A percentile compares a stretch with the other conserved stretches of the same genome.
These are phyloP conservation scores for Nyctereutes procyonoides DNA, from an alignment of 2,113 vertebrate genomes.

Conservation along the genomic window DNA sequence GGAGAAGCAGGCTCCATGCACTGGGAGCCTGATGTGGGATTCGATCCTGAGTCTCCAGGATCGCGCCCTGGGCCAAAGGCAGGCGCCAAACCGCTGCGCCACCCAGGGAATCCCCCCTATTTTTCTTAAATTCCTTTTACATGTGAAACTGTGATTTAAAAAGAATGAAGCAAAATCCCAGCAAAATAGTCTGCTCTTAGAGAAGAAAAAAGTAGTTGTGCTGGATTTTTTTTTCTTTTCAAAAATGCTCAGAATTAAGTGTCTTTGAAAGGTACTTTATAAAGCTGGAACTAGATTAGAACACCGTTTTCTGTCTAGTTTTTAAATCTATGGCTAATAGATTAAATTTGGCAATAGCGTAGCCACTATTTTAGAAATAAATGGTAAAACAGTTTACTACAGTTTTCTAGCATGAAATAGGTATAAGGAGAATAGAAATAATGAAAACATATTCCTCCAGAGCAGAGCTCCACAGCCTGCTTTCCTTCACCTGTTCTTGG, in stretches of 20 bases:
- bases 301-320: not conserved
- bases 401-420: not conserved
- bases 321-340: not conserved
- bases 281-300: not conserved
- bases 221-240: slow-evolving; percentile 14
- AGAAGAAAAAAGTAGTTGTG: not conserved
- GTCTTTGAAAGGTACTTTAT: not conserved
- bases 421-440: not conserved
- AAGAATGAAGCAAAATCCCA: slow-evolving; percentile 4
- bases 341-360: slow-evolving; percentile 22
- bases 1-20: no score
- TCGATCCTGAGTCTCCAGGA: no score
- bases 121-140: slow-evolving; percentile 38
- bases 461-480: not conserved
- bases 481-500: not conserved
- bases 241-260: not conserved
- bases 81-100: no score
- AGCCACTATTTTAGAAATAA: slow-evolving; percentile 42
- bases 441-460: not conserved
- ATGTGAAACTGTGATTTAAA: not conserved
- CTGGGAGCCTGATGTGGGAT: no score
- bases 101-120: no score
- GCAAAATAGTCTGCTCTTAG: not conserved
- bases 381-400: not conserved
- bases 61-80: no score